Percentiles rank a stretch among this genome's conserved stretches.
Conservation (phyloP, 2,113 vertebrate genomes). For the Gracilinanus agilis region DNA sequence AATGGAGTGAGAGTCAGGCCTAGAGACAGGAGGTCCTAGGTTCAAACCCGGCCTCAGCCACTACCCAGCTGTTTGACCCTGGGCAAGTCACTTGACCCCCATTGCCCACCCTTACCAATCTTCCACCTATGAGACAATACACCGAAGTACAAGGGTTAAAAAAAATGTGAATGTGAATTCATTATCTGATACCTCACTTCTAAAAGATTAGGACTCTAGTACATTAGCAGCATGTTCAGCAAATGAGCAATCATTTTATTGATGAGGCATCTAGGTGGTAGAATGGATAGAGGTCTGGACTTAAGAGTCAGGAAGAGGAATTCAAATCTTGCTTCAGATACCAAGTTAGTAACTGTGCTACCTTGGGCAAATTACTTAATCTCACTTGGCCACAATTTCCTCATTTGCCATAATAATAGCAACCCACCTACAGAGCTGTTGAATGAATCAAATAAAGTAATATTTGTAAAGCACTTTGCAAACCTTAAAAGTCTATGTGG, state of each 20-base stretch:
- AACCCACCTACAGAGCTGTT: neutral
- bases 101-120: too few relatives aligned
- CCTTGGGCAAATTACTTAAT: neutral
- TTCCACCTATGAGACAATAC: too few relatives aligned
- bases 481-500: neutral
- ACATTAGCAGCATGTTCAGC: neutral
- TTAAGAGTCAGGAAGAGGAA: neutral
- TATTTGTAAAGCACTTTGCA: neutral
- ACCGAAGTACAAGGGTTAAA: too few relatives aligned
- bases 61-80: too few relatives aligned
- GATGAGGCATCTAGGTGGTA: neutral
- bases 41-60: too few relatives aligned
- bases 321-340: neutral
- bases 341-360: neutral
- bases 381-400: neutral
- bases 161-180: neutral
- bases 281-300: neutral
- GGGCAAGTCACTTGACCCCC: too few relatives aligned
- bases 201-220: conserved; percentile 50
- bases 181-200: neutral
- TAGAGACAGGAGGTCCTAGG: too few relatives aligned
- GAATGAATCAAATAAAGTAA: neutral
- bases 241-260: neutral
- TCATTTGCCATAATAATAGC: neutral
- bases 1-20: too few relatives aligned